phyloP scores from a whole-genome alignment of 1,140 invertebrate species.

The Hylaeus volcanicus region DNA sequence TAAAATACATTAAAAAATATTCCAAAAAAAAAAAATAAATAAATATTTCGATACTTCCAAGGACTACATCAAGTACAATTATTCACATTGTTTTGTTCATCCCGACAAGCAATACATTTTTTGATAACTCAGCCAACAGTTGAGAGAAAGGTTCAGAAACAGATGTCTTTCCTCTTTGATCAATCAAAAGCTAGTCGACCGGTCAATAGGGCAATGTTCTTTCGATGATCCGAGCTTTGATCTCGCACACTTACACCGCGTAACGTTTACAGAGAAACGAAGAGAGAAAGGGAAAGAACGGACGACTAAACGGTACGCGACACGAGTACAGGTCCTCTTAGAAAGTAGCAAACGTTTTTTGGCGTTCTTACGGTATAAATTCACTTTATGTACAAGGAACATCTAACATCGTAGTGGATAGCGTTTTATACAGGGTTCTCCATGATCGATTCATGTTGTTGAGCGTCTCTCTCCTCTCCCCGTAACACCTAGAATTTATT shows the following conservation, averaged over 20 bases:
- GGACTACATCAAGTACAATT: no score
- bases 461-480: constrained; percentile 55
- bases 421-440: constrained; percentile 71
- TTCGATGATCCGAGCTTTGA: constrained; percentile 4
- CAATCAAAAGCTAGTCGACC: constrained; percentile 5
- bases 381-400: constrained; percentile 78
- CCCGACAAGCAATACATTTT: no score
- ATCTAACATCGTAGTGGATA: constrained; percentile 76
- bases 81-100: no score
- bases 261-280: constrained; percentile 25
- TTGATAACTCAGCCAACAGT: no score
- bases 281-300: constrained; percentile 9
- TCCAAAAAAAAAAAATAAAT: no score
- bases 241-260: constrained; percentile 26
- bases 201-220: constrained; percentile 23
- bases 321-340: constrained; percentile 55
- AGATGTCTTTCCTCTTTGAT: not conserved
- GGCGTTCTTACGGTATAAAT: constrained; percentile 69
- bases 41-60: no score
- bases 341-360: constrained; percentile 68
- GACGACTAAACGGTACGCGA: constrained; percentile 62
- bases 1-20: no score
- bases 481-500: constrained; percentile 63
- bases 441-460: constrained; percentile 65
- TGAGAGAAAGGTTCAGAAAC: no score